Percentiles rank a stretch among this genome's conserved stretches.
Conservation (phyloP, 92 coral and sea anemone species). For the Isaurus tuberculatus region DNA sequence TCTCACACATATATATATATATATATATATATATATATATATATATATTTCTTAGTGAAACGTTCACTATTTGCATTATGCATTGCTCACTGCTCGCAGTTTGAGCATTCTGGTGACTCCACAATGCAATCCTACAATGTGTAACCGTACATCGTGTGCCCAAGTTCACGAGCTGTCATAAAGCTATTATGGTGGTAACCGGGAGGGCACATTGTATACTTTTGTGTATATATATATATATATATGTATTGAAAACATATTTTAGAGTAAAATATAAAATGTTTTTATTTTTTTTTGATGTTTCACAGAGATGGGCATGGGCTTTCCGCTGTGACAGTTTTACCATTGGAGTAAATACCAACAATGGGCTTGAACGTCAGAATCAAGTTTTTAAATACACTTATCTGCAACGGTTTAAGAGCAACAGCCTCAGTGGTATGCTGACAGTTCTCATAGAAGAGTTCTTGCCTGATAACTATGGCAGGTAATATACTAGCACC, state of each 20-base stretch:
- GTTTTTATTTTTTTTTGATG: background rate
- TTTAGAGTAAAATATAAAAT: conserved; percentile 1
- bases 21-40: background rate
- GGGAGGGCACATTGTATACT: no score
- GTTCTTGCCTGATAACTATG: conserved; percentile 72
- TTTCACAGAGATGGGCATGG: conserved; percentile 71
- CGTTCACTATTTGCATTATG: no score
- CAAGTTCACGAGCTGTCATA: no score
- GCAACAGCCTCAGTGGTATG: conserved; percentile 66
- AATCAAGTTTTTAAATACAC: conserved; percentile 64
- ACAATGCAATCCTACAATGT: no score
- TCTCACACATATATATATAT: no score
- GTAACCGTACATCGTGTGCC: no score
- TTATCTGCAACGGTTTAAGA: conserved; percentile 51
- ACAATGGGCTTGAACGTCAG: conserved; percentile 75
- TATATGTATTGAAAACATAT: background rate
- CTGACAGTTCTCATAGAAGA: conserved; percentile 57
- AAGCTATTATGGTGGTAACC: no score
- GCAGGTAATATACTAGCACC: conserved; percentile 51
- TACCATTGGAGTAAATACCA: no score
- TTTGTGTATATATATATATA: no score
- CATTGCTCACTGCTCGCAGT: no score
- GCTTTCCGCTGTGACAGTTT: conserved; percentile 53
- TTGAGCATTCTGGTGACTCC: no score
- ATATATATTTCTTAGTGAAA: no score